These are phyloP conservation scores for Melinaea marsaeus DNA, from an alignment of 2,888 invertebrate genomes.

Conservation along the genomic window DNA sequence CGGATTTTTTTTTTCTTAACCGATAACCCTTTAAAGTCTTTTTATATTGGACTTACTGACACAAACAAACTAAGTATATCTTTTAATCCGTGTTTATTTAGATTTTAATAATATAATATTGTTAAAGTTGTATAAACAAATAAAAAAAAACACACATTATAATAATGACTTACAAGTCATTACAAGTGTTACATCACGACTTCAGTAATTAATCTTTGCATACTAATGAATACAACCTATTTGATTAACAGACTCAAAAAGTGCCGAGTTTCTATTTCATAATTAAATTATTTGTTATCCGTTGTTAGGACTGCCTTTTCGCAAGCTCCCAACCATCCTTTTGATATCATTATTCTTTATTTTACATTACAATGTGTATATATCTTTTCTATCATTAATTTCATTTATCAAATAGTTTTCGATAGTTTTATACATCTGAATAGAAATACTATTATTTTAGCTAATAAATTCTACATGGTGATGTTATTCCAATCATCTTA, in stretches of 20 bases:
- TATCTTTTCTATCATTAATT: too few relatives aligned
- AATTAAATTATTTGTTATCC: constrained; percentile 60
- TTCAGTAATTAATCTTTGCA: constrained; percentile 53
- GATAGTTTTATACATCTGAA: too few relatives aligned
- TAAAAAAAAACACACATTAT: too few relatives aligned
- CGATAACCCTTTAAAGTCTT: constrained; percentile 21
- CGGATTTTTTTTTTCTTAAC: not conserved
- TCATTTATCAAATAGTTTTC: too few relatives aligned
- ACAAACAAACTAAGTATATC: too few relatives aligned
- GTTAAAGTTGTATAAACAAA: too few relatives aligned
- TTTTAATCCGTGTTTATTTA: too few relatives aligned
- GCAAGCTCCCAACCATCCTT: constrained; percentile 24
- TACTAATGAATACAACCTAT: constrained; percentile 57
- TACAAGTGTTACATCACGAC: not conserved
- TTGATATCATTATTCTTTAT: constrained; percentile 3
- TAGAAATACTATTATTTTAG: too few relatives aligned
- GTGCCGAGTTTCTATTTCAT: constrained; percentile 60
- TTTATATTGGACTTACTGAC: constrained; percentile 7
- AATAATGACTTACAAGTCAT: not conserved
- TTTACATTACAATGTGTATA: not conserved
- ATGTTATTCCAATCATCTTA: too few relatives aligned
- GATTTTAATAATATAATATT: too few relatives aligned
- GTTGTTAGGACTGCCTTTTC: constrained; percentile 53
- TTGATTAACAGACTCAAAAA: constrained; percentile 49
- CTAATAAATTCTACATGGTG: too few relatives aligned